phyloP scores from a whole-genome alignment of 1,140 invertebrate species.

The Psilanteris sp. region DNA sequence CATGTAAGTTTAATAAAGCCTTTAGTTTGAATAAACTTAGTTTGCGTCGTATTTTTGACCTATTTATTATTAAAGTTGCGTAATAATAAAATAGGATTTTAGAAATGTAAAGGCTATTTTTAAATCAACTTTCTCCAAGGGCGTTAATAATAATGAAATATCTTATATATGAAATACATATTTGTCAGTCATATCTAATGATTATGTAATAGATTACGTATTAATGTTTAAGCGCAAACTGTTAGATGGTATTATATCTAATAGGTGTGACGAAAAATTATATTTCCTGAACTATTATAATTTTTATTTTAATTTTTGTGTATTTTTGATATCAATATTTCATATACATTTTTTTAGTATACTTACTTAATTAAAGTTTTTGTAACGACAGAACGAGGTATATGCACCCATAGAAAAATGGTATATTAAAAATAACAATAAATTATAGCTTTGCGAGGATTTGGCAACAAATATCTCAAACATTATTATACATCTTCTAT shows the following conservation, averaged over 20 bases:
- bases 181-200: not conserved
- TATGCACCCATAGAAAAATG: too few relatives aligned
- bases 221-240: not conserved
- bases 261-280: not conserved
- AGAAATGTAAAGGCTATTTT: slow-evolving; percentile 15
- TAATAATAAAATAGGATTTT: slow-evolving; percentile 8
- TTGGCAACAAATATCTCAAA: too few relatives aligned
- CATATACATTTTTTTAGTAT: too few relatives aligned
- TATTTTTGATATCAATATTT: too few relatives aligned
- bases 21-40: too few relatives aligned
- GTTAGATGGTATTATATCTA: slow-evolving; percentile 1
- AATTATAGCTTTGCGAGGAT: too few relatives aligned
- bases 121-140: slow-evolving; percentile 7
- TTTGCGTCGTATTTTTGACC: slow-evolving; percentile 3
- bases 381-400: too few relatives aligned
- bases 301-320: too few relatives aligned
- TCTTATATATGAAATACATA: slow-evolving; percentile 1
- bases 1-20: too few relatives aligned
- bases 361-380: too few relatives aligned
- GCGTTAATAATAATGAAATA: slow-evolving; percentile 12
- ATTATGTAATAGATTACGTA: slow-evolving; percentile 11
- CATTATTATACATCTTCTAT: too few relatives aligned
- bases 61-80: slow-evolving; percentile 3
- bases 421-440: too few relatives aligned
- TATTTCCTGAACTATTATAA: slow-evolving; percentile 10